Conservation (phyloP, 1,140 invertebrate species). For the Oreohelix idahoensis region DNA sequence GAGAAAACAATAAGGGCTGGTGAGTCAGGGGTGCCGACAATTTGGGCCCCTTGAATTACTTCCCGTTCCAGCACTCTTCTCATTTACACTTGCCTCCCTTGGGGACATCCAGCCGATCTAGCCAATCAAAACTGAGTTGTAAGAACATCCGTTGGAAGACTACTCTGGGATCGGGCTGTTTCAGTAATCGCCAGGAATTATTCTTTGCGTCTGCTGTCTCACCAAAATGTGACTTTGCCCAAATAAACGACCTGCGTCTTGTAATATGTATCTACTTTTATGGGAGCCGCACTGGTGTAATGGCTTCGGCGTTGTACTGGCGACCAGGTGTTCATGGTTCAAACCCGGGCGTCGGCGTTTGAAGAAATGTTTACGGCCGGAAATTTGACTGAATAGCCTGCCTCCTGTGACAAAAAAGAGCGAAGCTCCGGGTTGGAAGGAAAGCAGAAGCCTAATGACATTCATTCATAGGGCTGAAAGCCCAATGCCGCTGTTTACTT, state of each 20-base stretch:
- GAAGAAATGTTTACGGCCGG: too few species aligned
- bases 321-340: too few species aligned
- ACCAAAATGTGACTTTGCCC: too few species aligned
- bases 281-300: too few species aligned
- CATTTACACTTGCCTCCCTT: constrained; percentile 19
- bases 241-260: not conserved
- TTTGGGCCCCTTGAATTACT: constrained; percentile 1
- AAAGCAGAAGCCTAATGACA: too few species aligned
- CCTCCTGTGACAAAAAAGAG: too few species aligned
- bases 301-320: too few species aligned
- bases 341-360: too few species aligned
- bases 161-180: not conserved
- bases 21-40: not conserved
- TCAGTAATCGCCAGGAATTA: not conserved
- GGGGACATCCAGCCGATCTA: not conserved
- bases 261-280: not conserved
- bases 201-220: not conserved
- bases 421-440: too few species aligned
- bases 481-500: too few species aligned
- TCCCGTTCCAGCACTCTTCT: constrained; percentile 7
- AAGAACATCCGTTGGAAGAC: not conserved
- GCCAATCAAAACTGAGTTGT: constrained; percentile 1
- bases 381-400: too few species aligned
- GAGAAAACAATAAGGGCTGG: constrained; percentile 6
- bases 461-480: too few species aligned